A percentile compares a stretch with the other conserved stretches of the same genome.
These are phyloP conservation scores for Mesocricetus auratus DNA, from an alignment of 2,113 vertebrate species.

Conservation along the genomic window DNA sequence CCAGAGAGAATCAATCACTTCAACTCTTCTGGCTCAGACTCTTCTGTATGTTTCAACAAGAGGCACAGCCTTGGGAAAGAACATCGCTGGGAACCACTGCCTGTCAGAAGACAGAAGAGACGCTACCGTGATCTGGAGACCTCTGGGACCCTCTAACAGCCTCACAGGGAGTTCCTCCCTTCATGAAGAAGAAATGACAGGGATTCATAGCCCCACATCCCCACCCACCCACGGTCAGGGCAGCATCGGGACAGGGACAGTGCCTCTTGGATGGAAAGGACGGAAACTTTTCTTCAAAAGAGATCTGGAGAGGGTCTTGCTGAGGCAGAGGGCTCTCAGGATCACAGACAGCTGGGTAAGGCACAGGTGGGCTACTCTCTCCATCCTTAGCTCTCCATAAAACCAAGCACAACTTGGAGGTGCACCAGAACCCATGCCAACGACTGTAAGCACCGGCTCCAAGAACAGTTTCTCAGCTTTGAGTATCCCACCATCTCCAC, in stretches of 20 bases:
- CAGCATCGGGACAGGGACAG: fast-evolving
- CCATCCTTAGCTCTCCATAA: background rate
- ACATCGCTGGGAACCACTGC: background rate
- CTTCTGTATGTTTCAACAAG: background rate
- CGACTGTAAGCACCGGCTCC: background rate
- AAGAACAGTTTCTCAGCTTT: background rate
- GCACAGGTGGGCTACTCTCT: background rate
- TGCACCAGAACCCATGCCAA: background rate
- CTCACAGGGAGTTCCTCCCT: background rate
- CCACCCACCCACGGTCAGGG: background rate
- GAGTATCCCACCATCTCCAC: constrained; percentile 30
- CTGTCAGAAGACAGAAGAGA: background rate
- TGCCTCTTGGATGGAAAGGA: fast-evolving
- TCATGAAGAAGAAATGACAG: background rate
- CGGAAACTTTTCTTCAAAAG: background rate
- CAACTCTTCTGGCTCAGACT: background rate
- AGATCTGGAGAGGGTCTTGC: background rate
- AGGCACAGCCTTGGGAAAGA: background rate
- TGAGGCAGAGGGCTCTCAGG: background rate
- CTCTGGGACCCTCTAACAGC: background rate
- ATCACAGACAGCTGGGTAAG: too few relatives aligned
- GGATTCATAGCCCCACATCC: background rate
- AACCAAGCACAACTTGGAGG: background rate
- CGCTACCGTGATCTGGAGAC: background rate
- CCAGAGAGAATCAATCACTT: background rate